Conservation (phyloP, 2,113 vertebrate genomes). For the Eidolon helvum region DNA sequence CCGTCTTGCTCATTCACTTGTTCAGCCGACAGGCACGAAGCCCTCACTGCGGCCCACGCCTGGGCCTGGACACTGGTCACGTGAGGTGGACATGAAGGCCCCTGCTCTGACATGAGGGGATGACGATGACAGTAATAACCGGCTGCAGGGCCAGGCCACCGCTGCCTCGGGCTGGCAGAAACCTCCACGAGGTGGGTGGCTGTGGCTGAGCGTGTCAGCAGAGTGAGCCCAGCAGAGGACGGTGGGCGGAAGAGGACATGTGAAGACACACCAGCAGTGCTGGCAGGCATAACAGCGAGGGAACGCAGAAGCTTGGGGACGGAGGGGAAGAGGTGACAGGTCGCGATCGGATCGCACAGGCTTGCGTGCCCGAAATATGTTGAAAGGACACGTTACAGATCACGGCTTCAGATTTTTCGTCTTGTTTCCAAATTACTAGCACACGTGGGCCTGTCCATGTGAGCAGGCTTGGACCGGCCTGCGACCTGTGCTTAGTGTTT, state of each 20-base stretch:
- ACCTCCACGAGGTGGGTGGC: background rate
- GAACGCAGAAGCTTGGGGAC: background rate
- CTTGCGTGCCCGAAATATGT: background rate
- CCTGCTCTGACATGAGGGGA: background rate
- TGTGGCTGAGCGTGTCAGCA: background rate
- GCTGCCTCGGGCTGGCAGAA: background rate
- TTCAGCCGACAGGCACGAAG: background rate
- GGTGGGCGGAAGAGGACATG: background rate
- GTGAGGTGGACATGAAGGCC: background rate
- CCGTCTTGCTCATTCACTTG: background rate
- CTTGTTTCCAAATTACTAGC: background rate
- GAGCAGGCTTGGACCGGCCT: background rate
- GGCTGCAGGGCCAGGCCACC: background rate
- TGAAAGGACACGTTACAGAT: background rate
- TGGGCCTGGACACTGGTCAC: background rate
- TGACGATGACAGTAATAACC: too few relatives aligned
- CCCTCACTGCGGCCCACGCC: background rate
- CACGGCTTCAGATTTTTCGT: background rate
- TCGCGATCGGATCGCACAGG: background rate
- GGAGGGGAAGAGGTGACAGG: background rate
- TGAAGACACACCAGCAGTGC: background rate
- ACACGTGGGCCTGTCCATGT: background rate
- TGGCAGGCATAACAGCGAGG: background rate
- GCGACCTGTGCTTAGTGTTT: background rate
- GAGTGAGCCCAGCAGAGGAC: background rate